phyloP scores from a whole-genome alignment of 2,797 vertebrate genomes.

The Knipowitschia caucasica region DNA sequence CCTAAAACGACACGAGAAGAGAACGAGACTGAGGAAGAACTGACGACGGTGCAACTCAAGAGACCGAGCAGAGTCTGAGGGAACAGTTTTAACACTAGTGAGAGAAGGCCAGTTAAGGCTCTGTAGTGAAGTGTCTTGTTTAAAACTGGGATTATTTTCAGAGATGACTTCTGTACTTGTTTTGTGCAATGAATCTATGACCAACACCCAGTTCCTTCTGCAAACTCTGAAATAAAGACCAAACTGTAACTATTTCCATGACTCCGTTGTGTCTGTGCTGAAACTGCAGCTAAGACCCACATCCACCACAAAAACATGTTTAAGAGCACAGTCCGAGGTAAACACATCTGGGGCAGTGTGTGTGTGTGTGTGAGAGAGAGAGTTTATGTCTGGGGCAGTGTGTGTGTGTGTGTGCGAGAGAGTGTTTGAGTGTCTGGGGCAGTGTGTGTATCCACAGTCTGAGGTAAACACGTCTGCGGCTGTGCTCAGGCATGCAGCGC shows the following conservation, averaged over 20 bases:
- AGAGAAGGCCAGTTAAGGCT: slow-evolving; percentile 93
- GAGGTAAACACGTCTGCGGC: slow-evolving; percentile 67
- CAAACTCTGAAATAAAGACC: slow-evolving; percentile 63
- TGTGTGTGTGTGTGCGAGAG: no score
- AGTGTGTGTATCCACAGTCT: slow-evolving; percentile 63
- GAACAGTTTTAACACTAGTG: background rate
- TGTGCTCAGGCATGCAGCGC: slow-evolving; percentile 60
- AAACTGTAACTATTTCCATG: slow-evolving; percentile 66
- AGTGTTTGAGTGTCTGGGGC: slow-evolving; percentile 59
- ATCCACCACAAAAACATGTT: slow-evolving; percentile 71
- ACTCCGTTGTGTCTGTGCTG: slow-evolving; percentile 60
- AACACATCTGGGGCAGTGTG: slow-evolving; percentile 61
- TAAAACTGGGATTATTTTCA: slow-evolving; percentile 71
- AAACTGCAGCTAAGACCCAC: slow-evolving; percentile 67
- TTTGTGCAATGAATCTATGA: slow-evolving; percentile 25
- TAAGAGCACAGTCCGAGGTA: slow-evolving; percentile 67
- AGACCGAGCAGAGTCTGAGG: background rate
- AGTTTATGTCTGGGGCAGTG: slow-evolving; percentile 56
- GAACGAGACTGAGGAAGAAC: no score
- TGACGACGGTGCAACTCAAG: background rate
- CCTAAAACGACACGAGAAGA: slow-evolving; percentile 18
- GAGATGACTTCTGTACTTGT: slow-evolving; percentile 23
- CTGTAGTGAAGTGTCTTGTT: slow-evolving; percentile 90
- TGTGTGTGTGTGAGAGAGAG: no score
- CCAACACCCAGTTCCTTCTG: slow-evolving; percentile 50